Conservation (phyloP, 2,113 vertebrate genomes). For the Taurulus bubalis region DNA sequence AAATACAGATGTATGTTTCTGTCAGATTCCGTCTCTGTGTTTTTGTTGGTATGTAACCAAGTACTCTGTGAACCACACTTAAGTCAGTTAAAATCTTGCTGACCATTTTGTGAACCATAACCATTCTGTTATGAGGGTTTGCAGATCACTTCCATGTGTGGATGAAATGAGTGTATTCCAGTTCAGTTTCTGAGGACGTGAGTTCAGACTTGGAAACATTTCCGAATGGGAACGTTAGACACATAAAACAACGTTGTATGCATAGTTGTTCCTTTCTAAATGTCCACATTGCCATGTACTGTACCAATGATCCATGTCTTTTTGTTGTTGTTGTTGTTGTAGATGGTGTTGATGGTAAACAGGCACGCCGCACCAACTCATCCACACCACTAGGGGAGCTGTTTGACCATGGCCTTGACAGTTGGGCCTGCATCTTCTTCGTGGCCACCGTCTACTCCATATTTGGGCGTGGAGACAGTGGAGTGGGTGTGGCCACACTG, state of each 20-base stretch:
- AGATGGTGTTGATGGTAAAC: constrained; percentile 98
- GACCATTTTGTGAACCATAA: background rate
- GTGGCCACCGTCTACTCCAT: constrained; percentile 98
- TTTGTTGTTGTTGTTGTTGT: constrained; percentile 8
- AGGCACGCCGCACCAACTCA: constrained; percentile 96
- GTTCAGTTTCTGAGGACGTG: background rate
- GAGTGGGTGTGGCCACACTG: constrained; percentile 91
- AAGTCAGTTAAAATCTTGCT: background rate
- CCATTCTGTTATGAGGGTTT: background rate
- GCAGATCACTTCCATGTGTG: constrained; percentile 22
- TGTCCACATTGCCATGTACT: background rate
- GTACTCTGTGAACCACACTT: background rate
- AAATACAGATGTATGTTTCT: background rate
- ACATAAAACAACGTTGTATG: background rate
- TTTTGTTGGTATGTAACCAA: background rate
- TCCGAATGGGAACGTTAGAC: background rate
- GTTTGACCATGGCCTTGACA: constrained; percentile 98
- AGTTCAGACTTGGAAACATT: constrained; percentile 2
- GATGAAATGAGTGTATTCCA: background rate
- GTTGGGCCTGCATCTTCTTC: constrained; percentile 97
- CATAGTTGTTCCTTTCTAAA: background rate
- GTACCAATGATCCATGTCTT: background rate
- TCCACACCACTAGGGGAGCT: constrained; percentile 97
- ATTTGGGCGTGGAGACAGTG: constrained; percentile 91
- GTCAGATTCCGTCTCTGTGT: background rate